phyloP scores from a whole-genome alignment of 2,113 vertebrate genomes.

The Callipepla californica region DNA sequence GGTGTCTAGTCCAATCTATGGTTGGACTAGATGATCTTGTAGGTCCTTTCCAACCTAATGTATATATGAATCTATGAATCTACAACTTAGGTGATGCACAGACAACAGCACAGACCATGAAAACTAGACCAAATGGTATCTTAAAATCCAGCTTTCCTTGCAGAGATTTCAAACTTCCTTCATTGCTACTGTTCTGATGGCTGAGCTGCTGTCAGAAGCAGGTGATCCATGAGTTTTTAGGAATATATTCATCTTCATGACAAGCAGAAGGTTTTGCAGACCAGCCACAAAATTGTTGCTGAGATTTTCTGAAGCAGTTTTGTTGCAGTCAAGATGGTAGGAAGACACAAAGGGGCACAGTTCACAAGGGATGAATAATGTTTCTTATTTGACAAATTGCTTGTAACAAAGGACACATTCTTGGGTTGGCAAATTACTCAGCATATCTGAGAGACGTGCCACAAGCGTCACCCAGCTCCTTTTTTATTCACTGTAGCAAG shows the following conservation, averaged over 20 bases:
- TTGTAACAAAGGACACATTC: not conserved
- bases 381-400: not conserved
- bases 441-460: not conserved
- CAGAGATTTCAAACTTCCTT: not conserved
- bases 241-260: not conserved
- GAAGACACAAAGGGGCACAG: not conserved
- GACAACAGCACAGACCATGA: not conserved
- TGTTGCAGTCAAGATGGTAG: not conserved
- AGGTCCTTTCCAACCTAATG: too few species aligned
- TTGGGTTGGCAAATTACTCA: not conserved
- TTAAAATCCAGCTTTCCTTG: not conserved
- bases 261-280: not conserved
- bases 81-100: not conserved
- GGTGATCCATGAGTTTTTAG: accelerated
- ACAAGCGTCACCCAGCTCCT: not conserved
- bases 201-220: not conserved
- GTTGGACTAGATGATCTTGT: too few species aligned
- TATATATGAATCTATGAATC: too few species aligned
- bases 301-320: not conserved
- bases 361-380: not conserved
- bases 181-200: not conserved
- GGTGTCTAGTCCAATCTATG: too few species aligned
- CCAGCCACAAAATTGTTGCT: not conserved
- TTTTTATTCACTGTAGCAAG: not conserved
- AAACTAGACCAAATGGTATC: not conserved